phyloP scores from a whole-genome alignment of 2,888 invertebrate species.

The Machimus rusticus region DNA sequence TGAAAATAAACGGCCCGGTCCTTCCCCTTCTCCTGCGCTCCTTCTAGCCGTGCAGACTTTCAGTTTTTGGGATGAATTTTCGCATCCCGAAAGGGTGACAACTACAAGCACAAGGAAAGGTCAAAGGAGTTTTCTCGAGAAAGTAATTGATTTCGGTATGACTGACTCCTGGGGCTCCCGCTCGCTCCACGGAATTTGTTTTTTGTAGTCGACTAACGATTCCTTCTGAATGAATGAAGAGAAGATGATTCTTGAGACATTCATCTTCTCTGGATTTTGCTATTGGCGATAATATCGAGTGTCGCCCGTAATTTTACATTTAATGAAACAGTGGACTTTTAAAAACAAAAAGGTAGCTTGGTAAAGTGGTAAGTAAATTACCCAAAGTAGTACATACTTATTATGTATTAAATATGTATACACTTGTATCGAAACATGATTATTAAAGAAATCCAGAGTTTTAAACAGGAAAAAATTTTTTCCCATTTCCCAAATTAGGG shows the following conservation, averaged over 20 bases:
- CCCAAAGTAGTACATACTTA: too few species aligned
- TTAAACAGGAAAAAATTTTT: too few species aligned
- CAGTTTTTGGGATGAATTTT: background rate
- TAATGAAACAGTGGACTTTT: too few species aligned
- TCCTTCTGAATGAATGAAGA: background rate
- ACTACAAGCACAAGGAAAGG: background rate
- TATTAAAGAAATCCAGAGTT: too few species aligned
- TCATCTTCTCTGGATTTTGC: background rate
- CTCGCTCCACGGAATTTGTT: background rate
- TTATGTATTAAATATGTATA: too few species aligned
- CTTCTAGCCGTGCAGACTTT: background rate
- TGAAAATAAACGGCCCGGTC: background rate
- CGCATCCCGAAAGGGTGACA: background rate
- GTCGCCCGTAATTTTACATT: background rate
- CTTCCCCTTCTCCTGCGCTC: background rate
- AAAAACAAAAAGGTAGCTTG: too few species aligned
- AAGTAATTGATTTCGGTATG: background rate
- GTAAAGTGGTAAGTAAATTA: too few species aligned
- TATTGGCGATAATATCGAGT: background rate
- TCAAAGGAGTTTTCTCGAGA: background rate
- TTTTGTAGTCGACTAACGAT: background rate
- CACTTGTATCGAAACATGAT: too few species aligned
- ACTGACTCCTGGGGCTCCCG: background rate
- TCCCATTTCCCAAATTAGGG: too few species aligned
- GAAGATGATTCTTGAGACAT: background rate